Evolutionary conservation across 2,113 vertebrate genomes (phyloP), one percentile per base, ranked within the genome.

Genomic region (Hypomesus transpacificus): DNA sequence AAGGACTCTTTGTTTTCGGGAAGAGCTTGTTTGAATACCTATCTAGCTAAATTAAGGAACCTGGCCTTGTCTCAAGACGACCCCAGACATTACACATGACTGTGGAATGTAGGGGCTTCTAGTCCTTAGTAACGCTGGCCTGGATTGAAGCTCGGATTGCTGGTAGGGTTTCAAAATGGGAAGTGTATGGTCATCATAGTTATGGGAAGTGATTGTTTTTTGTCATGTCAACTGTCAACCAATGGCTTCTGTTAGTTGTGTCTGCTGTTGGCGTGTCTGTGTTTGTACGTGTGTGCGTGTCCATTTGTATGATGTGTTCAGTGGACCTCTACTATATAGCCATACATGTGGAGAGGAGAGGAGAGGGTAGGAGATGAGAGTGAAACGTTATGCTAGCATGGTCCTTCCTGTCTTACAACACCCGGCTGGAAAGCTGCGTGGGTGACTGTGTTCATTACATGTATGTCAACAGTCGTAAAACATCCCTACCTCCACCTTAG

Each of bases 11-110:
- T 11, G 39, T 72, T 74, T 22, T 60, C 14, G 67, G 75, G 68
- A 68, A 58, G 57, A 68, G 74, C 9, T 72, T 11, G 14, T 76
- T 68, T 68, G 60, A 76, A 70, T 67, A 16, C 39, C 59, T 71
- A 61, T 34, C 22, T n/a, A 53, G 65, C 21, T 71, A 52, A 66
- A 14, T 39, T 1, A 51, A n/a, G 26, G 28, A 2, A 20, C 14
- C 57, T 24, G 13, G 20, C 11, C 54, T 24, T 51, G 2, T 65
- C 24, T 24, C 2, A 28, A 14, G 39, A 64, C 18, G 26, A 34
- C 31, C 6, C 16, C 6, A 16, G 31, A 54, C 56, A 57, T 78
- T 74, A 63, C 63, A 21, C 64, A 66, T 75, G 9, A 17, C 54
- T 52, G 14, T 53, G 26, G 21, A 57, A n/a, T 60, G 59, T 14